A percentile compares a stretch with the other conserved stretches of the same genome.
These are phyloP conservation scores for Xyrauchen texanus DNA, from an alignment of 2,113 vertebrate species.

Conservation along the genomic window DNA sequence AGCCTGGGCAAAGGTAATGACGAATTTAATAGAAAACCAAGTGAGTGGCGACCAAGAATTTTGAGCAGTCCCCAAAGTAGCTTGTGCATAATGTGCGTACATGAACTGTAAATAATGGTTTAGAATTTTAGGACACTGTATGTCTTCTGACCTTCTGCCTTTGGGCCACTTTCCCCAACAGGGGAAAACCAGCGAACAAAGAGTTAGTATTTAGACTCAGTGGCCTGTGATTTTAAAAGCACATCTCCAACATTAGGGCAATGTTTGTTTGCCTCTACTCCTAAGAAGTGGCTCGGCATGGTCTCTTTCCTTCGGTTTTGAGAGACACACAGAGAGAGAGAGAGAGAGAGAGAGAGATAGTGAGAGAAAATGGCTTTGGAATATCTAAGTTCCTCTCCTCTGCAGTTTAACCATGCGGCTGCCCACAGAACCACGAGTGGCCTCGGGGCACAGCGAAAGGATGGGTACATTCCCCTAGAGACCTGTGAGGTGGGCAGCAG, in stretches of 20 bases:
- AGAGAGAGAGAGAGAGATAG: too few relatives aligned
- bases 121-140: too few relatives aligned
- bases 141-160: too few relatives aligned
- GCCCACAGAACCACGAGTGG: constrained; percentile 59
- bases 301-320: constrained; percentile 11
- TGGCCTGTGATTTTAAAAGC: constrained; percentile 74
- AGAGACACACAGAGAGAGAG: background rate
- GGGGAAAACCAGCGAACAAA: constrained; percentile 70
- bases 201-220: constrained; percentile 73
- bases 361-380: constrained; percentile 12
- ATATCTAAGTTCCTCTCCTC: constrained; percentile 46
- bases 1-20: too few relatives aligned
- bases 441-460: constrained; percentile 58
- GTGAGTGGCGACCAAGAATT: too few relatives aligned
- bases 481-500: constrained; percentile 50
- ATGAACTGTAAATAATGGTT: too few relatives aligned
- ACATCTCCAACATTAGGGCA: constrained; percentile 65
- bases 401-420: constrained; percentile 42
- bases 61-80: too few relatives aligned
- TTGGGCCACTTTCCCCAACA: constrained; percentile 3
- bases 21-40: too few relatives aligned
- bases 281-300: constrained; percentile 48
- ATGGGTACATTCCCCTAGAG: constrained; percentile 64
- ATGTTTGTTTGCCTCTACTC: constrained; percentile 64
- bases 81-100: too few relatives aligned